A percentile compares a stretch with the other conserved stretches of the same genome.
These are phyloP conservation scores for Epicauta chinensis DNA, from an alignment of 1,140 invertebrate species.

Conservation along the genomic window DNA sequence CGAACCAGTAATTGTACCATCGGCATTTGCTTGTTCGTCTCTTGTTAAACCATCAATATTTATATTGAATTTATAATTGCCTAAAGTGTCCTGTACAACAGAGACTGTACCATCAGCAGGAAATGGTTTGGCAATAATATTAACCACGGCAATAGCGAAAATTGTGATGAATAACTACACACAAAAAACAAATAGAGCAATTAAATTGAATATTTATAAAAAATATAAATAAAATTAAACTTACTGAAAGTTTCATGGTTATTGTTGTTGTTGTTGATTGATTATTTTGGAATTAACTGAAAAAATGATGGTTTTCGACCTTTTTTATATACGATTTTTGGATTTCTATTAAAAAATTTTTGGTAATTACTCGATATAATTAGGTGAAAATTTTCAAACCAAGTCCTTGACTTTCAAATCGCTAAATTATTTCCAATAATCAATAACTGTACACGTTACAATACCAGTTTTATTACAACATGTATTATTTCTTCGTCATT, in stretches of 20 bases:
- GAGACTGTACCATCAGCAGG: constrained; percentile 9
- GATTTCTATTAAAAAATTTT: too few relatives aligned
- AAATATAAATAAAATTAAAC: constrained; percentile 2
- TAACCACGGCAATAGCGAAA: not conserved
- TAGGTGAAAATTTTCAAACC: not conserved
- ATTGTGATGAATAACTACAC: constrained; percentile 2
- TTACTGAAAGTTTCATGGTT: constrained; percentile 6
- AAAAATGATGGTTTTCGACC: too few relatives aligned
- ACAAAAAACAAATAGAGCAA: constrained; percentile 2
- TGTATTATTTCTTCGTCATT: too few relatives aligned
- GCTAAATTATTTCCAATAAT: not conserved
- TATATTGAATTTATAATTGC: constrained; percentile 22
- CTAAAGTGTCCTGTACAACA: constrained; percentile 24
- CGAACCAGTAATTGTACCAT: constrained; percentile 22
- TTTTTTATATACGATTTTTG: too few relatives aligned
- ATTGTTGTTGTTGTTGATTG: too few relatives aligned
- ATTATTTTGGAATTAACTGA: too few relatives aligned
- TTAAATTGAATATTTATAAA: not conserved
- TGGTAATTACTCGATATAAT: not conserved
- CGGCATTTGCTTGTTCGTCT: constrained; percentile 16
- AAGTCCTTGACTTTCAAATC: not conserved
- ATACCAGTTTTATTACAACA: not conserved
- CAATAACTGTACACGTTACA: not conserved
- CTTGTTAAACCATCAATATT: constrained; percentile 16
- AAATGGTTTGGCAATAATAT: not conserved